Evolutionary conservation across 2,888 invertebrate genomes (phyloP).

Genomic region (Aphodius granarius): DNA sequence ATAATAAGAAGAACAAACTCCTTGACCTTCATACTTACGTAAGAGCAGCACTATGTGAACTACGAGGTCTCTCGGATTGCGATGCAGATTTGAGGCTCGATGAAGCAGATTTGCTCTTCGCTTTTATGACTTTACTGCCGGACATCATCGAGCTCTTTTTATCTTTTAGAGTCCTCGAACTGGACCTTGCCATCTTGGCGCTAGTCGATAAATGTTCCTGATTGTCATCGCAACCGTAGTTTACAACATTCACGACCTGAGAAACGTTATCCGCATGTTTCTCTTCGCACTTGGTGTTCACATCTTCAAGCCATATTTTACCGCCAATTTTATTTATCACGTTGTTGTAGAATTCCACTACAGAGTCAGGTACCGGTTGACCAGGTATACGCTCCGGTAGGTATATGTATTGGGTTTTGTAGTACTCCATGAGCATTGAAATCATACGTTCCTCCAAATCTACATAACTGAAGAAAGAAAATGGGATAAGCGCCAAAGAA

Average conservation of each 20-base stretch:
- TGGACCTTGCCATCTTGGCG: not conserved
- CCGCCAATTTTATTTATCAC: conserved; percentile 35
- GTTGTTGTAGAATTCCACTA: conserved; percentile 45
- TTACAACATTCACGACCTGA: not conserved
- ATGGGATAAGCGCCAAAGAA: not conserved
- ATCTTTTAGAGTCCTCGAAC: not conserved
- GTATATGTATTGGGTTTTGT: conserved; percentile 48
- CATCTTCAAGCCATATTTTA: conserved; percentile 22
- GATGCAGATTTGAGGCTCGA: not conserved
- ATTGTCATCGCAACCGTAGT: not conserved
- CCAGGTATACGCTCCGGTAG: conserved; percentile 49
- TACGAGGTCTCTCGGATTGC: not conserved
- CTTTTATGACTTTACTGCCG: not conserved
- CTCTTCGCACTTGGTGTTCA: conserved; percentile 10
- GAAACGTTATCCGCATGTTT: not conserved
- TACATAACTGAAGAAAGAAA: conserved; percentile 40
- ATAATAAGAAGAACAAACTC: too few species aligned
- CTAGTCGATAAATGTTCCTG: not conserved
- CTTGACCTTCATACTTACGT: not conserved
- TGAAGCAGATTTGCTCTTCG: not conserved
- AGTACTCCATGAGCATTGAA: conserved; percentile 47
- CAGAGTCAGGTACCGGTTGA: conserved; percentile 42
- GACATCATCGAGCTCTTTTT: not conserved
- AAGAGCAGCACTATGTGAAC: not conserved
- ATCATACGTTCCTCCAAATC: conserved; percentile 47